Evolutionary conservation across 2,888 invertebrate genomes (phyloP).

Genomic region (Pristionchus mayeri): DNA sequence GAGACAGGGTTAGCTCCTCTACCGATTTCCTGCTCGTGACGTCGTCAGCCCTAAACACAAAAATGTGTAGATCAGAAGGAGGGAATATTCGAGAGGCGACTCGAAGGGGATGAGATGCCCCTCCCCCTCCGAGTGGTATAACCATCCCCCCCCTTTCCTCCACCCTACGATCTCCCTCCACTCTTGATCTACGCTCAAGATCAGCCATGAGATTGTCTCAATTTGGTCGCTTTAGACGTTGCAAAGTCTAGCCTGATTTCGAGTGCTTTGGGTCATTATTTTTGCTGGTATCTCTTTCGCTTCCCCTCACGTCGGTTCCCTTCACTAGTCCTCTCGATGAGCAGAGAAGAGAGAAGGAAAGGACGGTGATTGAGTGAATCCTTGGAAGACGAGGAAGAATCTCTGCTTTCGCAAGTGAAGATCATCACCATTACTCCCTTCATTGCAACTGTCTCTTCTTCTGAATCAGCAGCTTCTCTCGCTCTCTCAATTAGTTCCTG

Average conservation of each 20-base stretch:
- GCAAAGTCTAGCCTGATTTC: no score
- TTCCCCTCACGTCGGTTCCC: no score
- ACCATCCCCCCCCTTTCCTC: not conserved
- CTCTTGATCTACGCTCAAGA: no score
- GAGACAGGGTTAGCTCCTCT: not conserved
- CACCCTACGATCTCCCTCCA: not conserved
- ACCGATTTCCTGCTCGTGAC: not conserved
- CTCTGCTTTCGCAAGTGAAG: no score
- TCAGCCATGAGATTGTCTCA: no score
- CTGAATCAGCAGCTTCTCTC: not conserved
- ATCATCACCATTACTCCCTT: not conserved
- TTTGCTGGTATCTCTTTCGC: no score
- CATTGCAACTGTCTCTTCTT: not conserved
- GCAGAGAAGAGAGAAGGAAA: no score
- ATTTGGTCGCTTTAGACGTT: no score
- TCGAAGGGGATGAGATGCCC: not conserved
- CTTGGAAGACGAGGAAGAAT: no score
- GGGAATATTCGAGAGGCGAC: not conserved
- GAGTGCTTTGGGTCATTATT: no score
- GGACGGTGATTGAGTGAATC: no score
- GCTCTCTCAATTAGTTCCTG: not conserved
- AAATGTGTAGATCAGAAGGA: not conserved
- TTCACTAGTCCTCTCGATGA: no score
- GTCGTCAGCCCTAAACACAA: not conserved
- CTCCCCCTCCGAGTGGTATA: not conserved